Percentiles rank a stretch among this genome's conserved stretches.
Evolutionary conservation across 2,113 vertebrate genomes (phyloP).

Genomic region (Morone chrysops): DNA sequence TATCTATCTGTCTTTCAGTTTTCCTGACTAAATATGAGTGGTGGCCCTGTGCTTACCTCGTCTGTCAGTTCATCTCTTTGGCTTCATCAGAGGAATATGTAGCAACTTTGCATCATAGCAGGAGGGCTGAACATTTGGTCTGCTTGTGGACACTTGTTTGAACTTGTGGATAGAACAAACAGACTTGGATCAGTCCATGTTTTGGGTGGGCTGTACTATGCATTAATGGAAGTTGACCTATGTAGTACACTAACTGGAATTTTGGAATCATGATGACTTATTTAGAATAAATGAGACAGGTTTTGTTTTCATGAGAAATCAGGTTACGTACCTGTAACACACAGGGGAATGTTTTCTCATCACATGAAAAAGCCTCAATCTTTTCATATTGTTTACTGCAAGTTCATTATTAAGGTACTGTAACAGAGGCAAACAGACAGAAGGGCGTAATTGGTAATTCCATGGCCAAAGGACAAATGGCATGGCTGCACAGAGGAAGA

Average conservation of each 20-base stretch:
- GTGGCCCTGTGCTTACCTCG: neutral
- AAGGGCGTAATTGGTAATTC: neutral
- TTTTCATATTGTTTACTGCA: neutral
- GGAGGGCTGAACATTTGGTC: neutral
- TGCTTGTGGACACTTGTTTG: conserved; percentile 2
- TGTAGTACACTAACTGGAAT: conserved; percentile 5
- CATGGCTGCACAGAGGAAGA: neutral
- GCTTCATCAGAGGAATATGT: conserved; percentile 7
- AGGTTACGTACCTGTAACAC: neutral
- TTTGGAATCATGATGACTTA: neutral
- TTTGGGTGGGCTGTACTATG: conserved; percentile 7
- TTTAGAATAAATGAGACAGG: neutral
- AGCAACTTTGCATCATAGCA: conserved; percentile 3
- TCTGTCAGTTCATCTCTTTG: neutral
- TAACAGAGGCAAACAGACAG: conserved; percentile 2
- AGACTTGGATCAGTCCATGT: conserved; percentile 2
- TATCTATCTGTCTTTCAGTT: neutral
- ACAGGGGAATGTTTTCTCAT: conserved; percentile 17
- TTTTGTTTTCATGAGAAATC: neutral
- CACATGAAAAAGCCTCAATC: neutral
- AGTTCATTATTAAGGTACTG: neutral
- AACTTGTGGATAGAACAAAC: neutral
- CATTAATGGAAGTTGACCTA: neutral
- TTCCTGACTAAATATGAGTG: conserved; percentile 1
- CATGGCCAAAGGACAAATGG: neutral